Conservation (phyloP, 2,113 vertebrate genomes). For the Phoxinus phoxinus region DNA sequence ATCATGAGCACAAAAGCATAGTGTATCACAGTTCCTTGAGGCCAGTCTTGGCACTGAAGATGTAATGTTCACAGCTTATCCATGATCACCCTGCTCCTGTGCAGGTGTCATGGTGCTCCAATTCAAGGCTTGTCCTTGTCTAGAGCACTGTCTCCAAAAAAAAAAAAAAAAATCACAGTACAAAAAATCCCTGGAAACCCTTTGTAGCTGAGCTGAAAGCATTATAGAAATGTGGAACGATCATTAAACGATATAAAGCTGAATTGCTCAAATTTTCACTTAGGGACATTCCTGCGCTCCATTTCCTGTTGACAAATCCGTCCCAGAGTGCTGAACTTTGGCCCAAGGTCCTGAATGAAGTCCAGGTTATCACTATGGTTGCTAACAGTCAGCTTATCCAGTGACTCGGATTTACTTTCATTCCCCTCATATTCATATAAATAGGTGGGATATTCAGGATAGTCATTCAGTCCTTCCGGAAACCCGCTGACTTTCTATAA, state of each 20-base stretch:
- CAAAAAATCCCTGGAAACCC: background rate
- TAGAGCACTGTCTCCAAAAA: background rate
- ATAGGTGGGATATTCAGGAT: slow-evolving; percentile 50
- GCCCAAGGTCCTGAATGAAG: slow-evolving; percentile 72
- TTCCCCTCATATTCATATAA: slow-evolving; percentile 74
- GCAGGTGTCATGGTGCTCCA: background rate
- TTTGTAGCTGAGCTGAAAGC: background rate
- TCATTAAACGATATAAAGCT: background rate
- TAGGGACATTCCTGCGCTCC: slow-evolving; percentile 47
- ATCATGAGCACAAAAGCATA: background rate
- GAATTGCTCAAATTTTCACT: slow-evolving; percentile 42
- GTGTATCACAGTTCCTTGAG: background rate
- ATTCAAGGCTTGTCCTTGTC: background rate
- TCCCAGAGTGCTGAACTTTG: slow-evolving; percentile 68
- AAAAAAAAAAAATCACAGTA: background rate
- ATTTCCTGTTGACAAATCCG: slow-evolving; percentile 57
- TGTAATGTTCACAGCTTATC: background rate
- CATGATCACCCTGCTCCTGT: background rate
- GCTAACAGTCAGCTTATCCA: slow-evolving; percentile 63
- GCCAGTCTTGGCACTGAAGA: background rate
- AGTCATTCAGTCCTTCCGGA: accelerated
- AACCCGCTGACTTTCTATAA: slow-evolving; percentile 67
- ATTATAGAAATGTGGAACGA: background rate
- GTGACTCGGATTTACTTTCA: slow-evolving; percentile 57
- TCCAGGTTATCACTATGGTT: slow-evolving; percentile 55